Percentiles rank a stretch among this genome's conserved stretches.
These are phyloP conservation scores for Popillia japonica DNA, from an alignment of 1,140 invertebrate genomes.

Conservation along the genomic window DNA sequence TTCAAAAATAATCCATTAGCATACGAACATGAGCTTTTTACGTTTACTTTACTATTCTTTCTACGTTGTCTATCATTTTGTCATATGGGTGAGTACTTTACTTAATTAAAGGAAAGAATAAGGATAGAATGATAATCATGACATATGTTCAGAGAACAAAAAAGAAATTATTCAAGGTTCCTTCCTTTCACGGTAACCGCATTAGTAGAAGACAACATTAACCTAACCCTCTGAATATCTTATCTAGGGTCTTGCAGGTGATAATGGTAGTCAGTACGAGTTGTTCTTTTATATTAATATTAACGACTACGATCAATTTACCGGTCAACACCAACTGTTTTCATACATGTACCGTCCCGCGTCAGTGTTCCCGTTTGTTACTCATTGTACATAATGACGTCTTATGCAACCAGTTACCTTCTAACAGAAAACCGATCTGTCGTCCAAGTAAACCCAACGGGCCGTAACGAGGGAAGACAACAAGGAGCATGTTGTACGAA, in stretches of 20 bases:
- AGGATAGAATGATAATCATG: not conserved
- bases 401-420: conserved; percentile 5
- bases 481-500: not conserved
- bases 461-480: conserved; percentile 37
- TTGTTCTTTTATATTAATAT: conserved; percentile 14
- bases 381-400: conserved; percentile 32
- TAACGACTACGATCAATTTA: conserved; percentile 37
- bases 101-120: not conserved
- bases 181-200: not conserved
- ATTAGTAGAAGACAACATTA: not conserved
- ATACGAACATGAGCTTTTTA: too few species aligned
- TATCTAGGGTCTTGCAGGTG: conserved; percentile 28
- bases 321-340: conserved; percentile 47
- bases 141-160: conserved; percentile 11
- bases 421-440: conserved; percentile 49
- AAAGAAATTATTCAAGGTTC: not conserved
- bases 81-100: not conserved
- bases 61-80: not conserved
- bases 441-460: conserved; percentile 42
- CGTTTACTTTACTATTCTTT: too few species aligned
- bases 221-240: not conserved
- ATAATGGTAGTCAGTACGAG: not conserved
- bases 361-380: not conserved
- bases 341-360: not conserved
- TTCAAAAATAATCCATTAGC: too few species aligned